Base-by-base conservation (phyloP, 2,888 invertebrate species). In the Rhimphoctona megacephalus region DNA sequence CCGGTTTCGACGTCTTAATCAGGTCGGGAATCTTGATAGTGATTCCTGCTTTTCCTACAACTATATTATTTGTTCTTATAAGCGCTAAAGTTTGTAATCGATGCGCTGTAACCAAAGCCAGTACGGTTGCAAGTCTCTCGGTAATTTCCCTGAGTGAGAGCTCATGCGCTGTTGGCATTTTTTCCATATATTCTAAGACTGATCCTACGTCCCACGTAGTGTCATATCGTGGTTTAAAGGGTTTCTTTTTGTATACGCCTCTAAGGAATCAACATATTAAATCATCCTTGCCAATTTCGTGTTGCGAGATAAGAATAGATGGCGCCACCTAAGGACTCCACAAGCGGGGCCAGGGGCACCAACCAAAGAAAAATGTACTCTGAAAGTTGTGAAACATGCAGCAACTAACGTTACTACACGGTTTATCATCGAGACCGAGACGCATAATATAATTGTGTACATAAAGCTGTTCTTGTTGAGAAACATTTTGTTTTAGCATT, bases 101-200 rank as follows among this genome's bases (percentile, higher is more conserved):
- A 22, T 87, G 85, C n/a, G 87, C 85, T 8, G 86, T 86, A 22
- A 81, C 79, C 52, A 86, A 25, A 19, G 84, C 84, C 70, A 86
- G 61, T n/a, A 87, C 52, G 22, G 76, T 73, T 49, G 81, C 30
- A 8, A 87, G 61, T 54, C 83, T 87, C 61, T 86, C 84, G 3
- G 84, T 80, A 39, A 73, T 73, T 66, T 87, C 84, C 46, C 69
- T 83, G 11, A 73, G 54, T 22, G 83, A 78, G 8, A 84, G n/a
- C 2, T 84, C 33, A 8, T 70, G 73, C n/a, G n/a, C 52, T 33
- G 52, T n/a, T 19, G 73, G 52, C 52, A 73, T 73, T 36, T 73
- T 73, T 57, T 69, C 67, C 4, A 69, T 69, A 8, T 69, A 67
- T 17, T 79, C 69, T 2, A 83, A 19, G 9, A 87, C 87, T 4